phyloP scores from a whole-genome alignment of 2,888 invertebrate species.

The Acutogordius australiensis region DNA sequence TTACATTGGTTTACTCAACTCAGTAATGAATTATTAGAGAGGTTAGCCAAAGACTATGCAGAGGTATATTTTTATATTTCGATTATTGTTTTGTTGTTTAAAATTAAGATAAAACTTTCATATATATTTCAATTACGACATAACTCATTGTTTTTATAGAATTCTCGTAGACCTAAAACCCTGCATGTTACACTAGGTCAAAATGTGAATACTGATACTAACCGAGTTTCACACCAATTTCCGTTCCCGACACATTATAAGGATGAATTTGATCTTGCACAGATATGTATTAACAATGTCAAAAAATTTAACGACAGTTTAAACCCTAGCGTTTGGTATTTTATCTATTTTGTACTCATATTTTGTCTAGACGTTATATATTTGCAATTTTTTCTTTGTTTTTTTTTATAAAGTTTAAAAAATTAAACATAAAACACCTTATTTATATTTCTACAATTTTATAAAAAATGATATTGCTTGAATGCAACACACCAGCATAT shows the following conservation, averaged over 20 bases:
- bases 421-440: too few species aligned
- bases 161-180: conserved; percentile 45
- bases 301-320: conserved; percentile 5
- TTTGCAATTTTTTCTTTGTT: too few species aligned
- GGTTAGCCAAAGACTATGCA: conserved; percentile 41
- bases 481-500: too few species aligned
- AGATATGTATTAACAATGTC: background rate
- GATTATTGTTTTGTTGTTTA: background rate
- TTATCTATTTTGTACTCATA: too few species aligned
- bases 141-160: conserved; percentile 29
- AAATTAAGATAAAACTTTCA: conserved; percentile 11
- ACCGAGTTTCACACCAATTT: background rate
- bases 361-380: too few species aligned
- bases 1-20: conserved; percentile 50
- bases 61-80: too few species aligned
- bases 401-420: too few species aligned
- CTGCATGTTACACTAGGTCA: conserved; percentile 42
- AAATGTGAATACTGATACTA: conserved; percentile 25
- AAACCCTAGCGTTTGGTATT: too few species aligned
- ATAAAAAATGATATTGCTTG: too few species aligned
- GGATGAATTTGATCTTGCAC: background rate
- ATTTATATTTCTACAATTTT: too few species aligned
- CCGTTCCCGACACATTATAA: background rate
- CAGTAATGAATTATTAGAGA: conserved; percentile 47
- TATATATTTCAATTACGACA: background rate